A percentile compares a stretch with the other conserved stretches of the same genome.
phyloP scores from a whole-genome alignment of 2,113 vertebrate genomes.

The Neodontobutis hainanensis region DNA sequence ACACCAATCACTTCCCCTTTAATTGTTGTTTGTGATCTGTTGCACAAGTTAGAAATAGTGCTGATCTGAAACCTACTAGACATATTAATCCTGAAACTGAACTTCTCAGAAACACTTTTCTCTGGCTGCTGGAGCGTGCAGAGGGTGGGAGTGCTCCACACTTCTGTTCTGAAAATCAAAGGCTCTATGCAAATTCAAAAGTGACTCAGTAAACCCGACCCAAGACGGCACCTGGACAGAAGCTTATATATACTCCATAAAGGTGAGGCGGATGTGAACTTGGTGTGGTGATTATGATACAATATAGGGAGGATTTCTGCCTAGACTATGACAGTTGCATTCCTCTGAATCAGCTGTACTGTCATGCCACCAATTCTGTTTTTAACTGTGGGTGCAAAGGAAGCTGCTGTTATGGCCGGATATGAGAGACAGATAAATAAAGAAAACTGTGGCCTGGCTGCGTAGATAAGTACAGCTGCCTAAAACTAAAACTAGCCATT shows the following conservation, averaged over 20 bases:
- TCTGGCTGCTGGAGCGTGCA: constrained; percentile 31
- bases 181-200: constrained; percentile 33
- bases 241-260: too few species aligned
- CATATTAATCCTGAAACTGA: too few species aligned
- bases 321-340: too few species aligned
- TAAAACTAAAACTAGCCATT: too few species aligned
- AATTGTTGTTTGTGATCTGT: too few species aligned
- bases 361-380: not conserved
- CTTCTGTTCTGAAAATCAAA: not conserved
- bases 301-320: too few species aligned
- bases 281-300: too few species aligned
- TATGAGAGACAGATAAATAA: constrained; percentile 39
- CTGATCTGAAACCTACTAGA: not conserved
- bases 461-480: constrained; percentile 19
- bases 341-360: not conserved
- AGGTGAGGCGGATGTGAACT: too few species aligned
- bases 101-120: not conserved
- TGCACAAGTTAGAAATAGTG: too few species aligned
- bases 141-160: constrained; percentile 11
- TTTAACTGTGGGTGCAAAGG: constrained; percentile 17
- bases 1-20: too few species aligned
- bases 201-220: too few species aligned
- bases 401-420: constrained; percentile 39
- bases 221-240: too few species aligned
- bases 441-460: not conserved